Evolutionary conservation across 2,888 invertebrate species (phyloP), one percentile per base, ranked within the genome.

Genomic region (Chalcosyrphus nemorum): DNA sequence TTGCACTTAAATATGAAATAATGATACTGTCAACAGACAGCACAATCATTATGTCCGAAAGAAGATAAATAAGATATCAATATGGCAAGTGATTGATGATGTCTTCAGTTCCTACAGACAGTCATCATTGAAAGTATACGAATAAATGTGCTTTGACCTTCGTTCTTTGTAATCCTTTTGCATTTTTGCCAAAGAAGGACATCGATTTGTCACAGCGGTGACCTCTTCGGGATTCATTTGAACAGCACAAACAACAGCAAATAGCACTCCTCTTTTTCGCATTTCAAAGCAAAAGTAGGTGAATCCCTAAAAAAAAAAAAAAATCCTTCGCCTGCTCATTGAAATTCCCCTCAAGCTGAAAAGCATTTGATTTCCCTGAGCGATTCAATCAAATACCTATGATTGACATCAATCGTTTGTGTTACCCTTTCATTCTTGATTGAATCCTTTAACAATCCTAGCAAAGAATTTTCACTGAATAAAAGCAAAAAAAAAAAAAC

Each of bases 381-480:
- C 32, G 35, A 56, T 56, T 35, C 56, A 56, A 56, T 56, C 56
- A 56, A 56, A 56, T 35, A 19, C 11, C 35, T 17, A 56, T 56
- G 56, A 56, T 56, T 56, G 56, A 35, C 56, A 56, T 56, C 56
- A 56, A 56, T 56, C 56, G 56, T 35, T 15, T 19, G 35, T 19
- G 17, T 35, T n/a, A 17, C 35, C 56, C 35, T 35, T 19, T 32
- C 6, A 15, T 32, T 24, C 6, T 19, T 32, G 13, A 56, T 56
- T 17, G 35, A 32, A 54, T 54, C 54, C 56, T 19, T 56, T 56
- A 17, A 35, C 29, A 56, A 19, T 17, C 11, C 5, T 13, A 3
- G 47, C 17, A n/a, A 4, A 6, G n/a, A n/a, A 24, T 43, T 43
- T 17, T 43, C 17, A 5, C 21, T 15, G 13, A 15, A 9, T 15